phyloP scores from a whole-genome alignment of 1,140 invertebrate genomes.

The Drosophila paulistorum region DNA sequence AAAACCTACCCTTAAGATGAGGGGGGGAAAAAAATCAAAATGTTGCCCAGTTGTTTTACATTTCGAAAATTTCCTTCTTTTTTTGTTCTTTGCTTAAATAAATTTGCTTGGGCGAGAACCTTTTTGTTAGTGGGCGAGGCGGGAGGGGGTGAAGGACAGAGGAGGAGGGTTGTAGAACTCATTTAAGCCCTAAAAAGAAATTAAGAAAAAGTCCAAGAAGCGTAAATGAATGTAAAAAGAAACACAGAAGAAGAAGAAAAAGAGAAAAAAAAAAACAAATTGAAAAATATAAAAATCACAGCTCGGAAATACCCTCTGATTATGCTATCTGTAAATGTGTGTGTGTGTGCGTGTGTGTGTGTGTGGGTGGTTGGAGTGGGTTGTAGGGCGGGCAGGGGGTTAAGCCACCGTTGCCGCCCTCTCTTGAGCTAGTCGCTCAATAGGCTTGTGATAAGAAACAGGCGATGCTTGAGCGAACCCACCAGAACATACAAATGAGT shows the following conservation, averaged over 20 bases:
- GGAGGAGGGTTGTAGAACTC: slow-evolving; percentile 41
- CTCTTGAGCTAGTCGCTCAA: slow-evolving; percentile 35
- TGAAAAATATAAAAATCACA: slow-evolving; percentile 81
- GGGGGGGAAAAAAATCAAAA: slow-evolving; percentile 58
- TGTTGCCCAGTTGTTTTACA: slow-evolving; percentile 76
- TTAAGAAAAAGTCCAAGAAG: slow-evolving; percentile 66
- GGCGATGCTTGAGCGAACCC: slow-evolving; percentile 50
- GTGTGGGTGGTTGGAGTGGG: not conserved
- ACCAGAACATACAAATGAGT: slow-evolving; percentile 3
- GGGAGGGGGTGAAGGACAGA: not conserved
- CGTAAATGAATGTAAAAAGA: slow-evolving; percentile 27
- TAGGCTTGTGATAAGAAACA: slow-evolving; percentile 60
- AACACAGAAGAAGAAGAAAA: slow-evolving; percentile 31
- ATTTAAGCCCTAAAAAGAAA: slow-evolving; percentile 79
- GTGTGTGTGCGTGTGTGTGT: not conserved
- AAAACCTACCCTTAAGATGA: slow-evolving; percentile 58
- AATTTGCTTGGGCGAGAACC: slow-evolving; percentile 55
- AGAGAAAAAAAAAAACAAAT: slow-evolving; percentile 56
- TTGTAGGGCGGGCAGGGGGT: not conserved
- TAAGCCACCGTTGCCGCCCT: slow-evolving; percentile 45
- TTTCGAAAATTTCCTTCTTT: slow-evolving; percentile 62
- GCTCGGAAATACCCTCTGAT: slow-evolving; percentile 78
- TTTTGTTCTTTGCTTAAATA: slow-evolving; percentile 72
- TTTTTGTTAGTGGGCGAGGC: slow-evolving; percentile 38
- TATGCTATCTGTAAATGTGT: slow-evolving; percentile 72